Evolutionary conservation across 2,797 vertebrate genomes (phyloP).

Genomic region (Poeciliopsis paucimaculata): DNA sequence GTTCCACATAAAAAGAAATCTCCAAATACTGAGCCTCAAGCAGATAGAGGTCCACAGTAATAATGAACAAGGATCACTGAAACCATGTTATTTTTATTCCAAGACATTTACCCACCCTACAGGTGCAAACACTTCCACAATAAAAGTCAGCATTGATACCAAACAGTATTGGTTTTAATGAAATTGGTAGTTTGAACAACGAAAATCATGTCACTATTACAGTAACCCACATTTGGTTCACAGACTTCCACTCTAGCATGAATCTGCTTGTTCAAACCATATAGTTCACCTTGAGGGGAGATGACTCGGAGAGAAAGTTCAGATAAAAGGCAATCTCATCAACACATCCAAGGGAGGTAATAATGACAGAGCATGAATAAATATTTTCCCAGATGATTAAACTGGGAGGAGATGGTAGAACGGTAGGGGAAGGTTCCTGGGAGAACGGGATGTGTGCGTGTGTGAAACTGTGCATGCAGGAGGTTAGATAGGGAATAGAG

Average conservation of each 20-base stretch:
- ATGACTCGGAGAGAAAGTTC: constrained; percentile 29
- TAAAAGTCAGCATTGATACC: constrained; percentile 21
- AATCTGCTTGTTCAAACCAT: constrained; percentile 34
- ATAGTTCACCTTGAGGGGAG: constrained; percentile 63
- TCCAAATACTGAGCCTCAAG: neutral
- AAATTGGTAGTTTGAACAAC: constrained; percentile 23
- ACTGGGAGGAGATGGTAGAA: constrained; percentile 46
- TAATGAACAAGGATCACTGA: neutral
- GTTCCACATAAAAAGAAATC: neutral
- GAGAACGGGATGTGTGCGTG: constrained; percentile 23
- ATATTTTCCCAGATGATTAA: constrained; percentile 74
- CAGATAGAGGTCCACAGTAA: neutral
- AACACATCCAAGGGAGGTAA: constrained; percentile 58
- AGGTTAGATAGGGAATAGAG: constrained; percentile 56
- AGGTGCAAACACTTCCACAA: constrained; percentile 8
- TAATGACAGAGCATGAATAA: constrained; percentile 65
- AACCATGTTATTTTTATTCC: neutral
- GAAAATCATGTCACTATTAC: constrained; percentile 3
- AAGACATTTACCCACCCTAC: neutral
- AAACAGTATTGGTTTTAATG: constrained; percentile 18
- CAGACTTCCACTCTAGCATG: constrained; percentile 24
- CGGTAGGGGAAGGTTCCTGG: constrained; percentile 32
- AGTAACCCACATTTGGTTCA: constrained; percentile 17
- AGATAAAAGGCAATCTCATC: constrained; percentile 61
- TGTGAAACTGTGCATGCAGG: constrained; percentile 38